These are phyloP conservation scores for Mythimna impura DNA, from an alignment of 2,888 invertebrate genomes.

Conservation along the genomic window DNA sequence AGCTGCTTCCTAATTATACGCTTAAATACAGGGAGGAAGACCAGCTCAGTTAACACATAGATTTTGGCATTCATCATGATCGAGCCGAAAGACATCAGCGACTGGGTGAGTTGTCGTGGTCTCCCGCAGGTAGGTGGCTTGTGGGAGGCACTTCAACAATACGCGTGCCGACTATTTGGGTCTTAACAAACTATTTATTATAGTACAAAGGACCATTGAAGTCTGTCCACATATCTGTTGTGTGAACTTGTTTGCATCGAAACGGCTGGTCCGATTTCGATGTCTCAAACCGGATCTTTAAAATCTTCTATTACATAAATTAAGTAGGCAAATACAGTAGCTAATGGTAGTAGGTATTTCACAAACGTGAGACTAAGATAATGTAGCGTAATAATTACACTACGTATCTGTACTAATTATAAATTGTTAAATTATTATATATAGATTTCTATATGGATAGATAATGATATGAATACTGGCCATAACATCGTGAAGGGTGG, in stretches of 20 bases:
- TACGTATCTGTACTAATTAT: background rate
- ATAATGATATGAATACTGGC: background rate
- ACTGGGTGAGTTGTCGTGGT: background rate
- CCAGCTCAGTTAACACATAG: slow-evolving; percentile 23
- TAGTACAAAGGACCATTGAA: slow-evolving; percentile 8
- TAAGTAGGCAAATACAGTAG: background rate
- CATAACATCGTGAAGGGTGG: background rate
- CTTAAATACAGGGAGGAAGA: background rate
- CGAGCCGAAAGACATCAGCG: background rate
- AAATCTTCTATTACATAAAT: background rate
- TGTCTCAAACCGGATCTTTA: background rate
- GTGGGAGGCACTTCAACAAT: background rate
- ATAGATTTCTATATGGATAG: background rate
- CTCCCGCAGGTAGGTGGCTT: background rate
- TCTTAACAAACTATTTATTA: slow-evolving; percentile 30
- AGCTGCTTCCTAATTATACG: slow-evolving; percentile 10
- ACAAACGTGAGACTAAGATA: background rate
- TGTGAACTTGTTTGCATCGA: background rate
- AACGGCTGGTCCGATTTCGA: slow-evolving; percentile 18
- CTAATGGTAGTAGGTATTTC: background rate
- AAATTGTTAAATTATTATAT: background rate
- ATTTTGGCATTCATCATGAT: background rate
- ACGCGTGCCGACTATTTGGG: background rate
- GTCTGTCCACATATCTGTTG: slow-evolving; percentile 8
- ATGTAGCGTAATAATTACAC: background rate